phyloP scores from a whole-genome alignment of 2,888 invertebrate species.

The Sesia apiformis region DNA sequence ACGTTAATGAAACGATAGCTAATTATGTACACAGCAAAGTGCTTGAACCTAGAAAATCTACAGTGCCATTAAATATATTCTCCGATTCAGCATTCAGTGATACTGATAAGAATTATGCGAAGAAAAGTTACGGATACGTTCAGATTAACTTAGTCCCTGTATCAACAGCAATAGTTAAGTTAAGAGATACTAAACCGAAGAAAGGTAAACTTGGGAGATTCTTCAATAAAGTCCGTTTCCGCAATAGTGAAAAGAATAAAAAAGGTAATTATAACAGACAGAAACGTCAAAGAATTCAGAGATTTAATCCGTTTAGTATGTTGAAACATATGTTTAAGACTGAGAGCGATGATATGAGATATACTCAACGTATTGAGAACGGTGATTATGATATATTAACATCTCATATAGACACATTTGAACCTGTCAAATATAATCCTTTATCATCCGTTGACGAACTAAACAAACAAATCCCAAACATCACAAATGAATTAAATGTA shows the following conservation, averaged over 20 bases:
- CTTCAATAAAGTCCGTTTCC: constrained; percentile 23
- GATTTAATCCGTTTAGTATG: constrained; percentile 35
- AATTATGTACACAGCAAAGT: neutral
- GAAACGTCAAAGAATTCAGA: constrained; percentile 18
- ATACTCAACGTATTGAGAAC: constrained; percentile 4
- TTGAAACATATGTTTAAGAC: constrained; percentile 29
- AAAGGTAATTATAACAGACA: constrained; percentile 12
- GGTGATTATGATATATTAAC: constrained; percentile 23
- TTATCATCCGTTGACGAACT: neutral
- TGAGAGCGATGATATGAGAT: constrained; percentile 8
- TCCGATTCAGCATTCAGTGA: too few species aligned
- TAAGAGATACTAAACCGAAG: constrained; percentile 12
- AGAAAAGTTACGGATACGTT: constrained; percentile 16
- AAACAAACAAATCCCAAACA: neutral
- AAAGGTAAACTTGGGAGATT: constrained; percentile 19
- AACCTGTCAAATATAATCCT: constrained; percentile 17
- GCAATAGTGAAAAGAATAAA: constrained; percentile 15
- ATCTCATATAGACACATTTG: constrained; percentile 17
- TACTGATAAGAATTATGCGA: too few species aligned
- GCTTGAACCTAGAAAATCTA: neutral
- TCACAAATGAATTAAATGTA: neutral
- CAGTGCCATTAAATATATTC: too few species aligned
- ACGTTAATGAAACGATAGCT: neutral
- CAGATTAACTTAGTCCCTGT: constrained; percentile 26
- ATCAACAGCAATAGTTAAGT: constrained; percentile 26